Conservation (phyloP, 2,797 vertebrate genomes). For the Percopsis omiscomaycus region DNA sequence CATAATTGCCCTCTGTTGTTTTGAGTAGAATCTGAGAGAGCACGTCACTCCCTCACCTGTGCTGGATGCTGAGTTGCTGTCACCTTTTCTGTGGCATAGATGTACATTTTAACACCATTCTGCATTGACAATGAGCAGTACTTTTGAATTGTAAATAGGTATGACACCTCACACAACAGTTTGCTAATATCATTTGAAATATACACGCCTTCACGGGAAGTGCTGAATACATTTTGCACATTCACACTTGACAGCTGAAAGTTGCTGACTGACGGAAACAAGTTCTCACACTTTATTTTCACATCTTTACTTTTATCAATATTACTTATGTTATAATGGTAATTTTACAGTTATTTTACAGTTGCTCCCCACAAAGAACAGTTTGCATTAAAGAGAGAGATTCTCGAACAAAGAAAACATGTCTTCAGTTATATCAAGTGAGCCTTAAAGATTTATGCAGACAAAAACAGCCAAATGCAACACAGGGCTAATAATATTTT, state of each 20-base stretch:
- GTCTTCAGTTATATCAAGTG: constrained; percentile 52
- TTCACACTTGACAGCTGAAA: constrained; percentile 52
- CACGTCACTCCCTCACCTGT: no score
- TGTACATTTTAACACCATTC: constrained; percentile 32
- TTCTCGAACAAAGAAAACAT: constrained; percentile 55
- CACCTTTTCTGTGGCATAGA: constrained; percentile 41
- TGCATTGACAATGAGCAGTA: constrained; percentile 49
- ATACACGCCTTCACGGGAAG: constrained; percentile 47
- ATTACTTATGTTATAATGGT: constrained; percentile 53
- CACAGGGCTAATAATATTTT: no score
- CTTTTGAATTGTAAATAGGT: constrained; percentile 67
- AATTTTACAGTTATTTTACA: constrained; percentile 51
- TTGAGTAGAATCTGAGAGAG: not conserved
- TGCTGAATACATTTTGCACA: constrained; percentile 49
- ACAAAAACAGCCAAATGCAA: constrained; percentile 51
- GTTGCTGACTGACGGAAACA: constrained; percentile 48
- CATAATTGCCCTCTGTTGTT: no score
- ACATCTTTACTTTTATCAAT: constrained; percentile 55
- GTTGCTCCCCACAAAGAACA: constrained; percentile 61
- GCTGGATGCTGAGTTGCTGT: no score
- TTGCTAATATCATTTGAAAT: constrained; percentile 53
- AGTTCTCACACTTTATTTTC: constrained; percentile 40
- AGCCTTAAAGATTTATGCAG: constrained; percentile 39
- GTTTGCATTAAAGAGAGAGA: constrained; percentile 51
- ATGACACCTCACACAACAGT: constrained; percentile 41